Percentiles rank a stretch among this genome's conserved stretches.
phyloP scores from a whole-genome alignment of 2,888 invertebrate species.

The Perithous albicinctus region DNA sequence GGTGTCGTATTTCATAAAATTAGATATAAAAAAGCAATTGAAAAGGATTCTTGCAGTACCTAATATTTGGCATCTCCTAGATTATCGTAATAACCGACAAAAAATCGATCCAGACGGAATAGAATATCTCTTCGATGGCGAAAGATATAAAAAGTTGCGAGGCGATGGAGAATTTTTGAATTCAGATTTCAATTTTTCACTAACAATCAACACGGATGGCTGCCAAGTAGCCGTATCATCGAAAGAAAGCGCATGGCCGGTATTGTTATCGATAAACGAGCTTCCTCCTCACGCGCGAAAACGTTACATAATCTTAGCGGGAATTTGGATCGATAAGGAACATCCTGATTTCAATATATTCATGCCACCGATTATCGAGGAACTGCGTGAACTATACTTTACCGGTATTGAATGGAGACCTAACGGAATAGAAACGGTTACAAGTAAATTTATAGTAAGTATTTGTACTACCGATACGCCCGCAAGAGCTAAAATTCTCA shows the following conservation, averaged over 20 bases:
- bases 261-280: slow-evolving; percentile 50
- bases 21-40: too few relatives aligned
- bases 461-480: slow-evolving; percentile 31
- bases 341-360: slow-evolving; percentile 24
- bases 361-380: slow-evolving; percentile 5
- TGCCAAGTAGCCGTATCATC: slow-evolving; percentile 51
- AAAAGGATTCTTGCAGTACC: too few relatives aligned
- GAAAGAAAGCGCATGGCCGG: slow-evolving; percentile 54
- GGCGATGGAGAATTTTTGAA: slow-evolving; percentile 33
- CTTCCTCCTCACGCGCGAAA: slow-evolving; percentile 50
- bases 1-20: too few relatives aligned
- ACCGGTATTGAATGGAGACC: slow-evolving; percentile 25
- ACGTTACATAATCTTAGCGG: slow-evolving; percentile 53
- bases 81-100: slow-evolving; percentile 35
- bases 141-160: slow-evolving; percentile 41
- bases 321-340: slow-evolving; percentile 50
- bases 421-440: slow-evolving; percentile 2
- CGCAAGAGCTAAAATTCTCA: slow-evolving; percentile 10
- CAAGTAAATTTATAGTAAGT: slow-evolving; percentile 20
- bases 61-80: too few relatives aligned
- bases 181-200: slow-evolving; percentile 47
- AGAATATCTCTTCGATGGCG: slow-evolving; percentile 56
- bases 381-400: slow-evolving; percentile 17
- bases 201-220: slow-evolving; percentile 55
- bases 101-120: slow-evolving; percentile 26